A percentile compares a stretch with the other conserved stretches of the same genome.
Evolutionary conservation across 2,113 vertebrate species (phyloP).

Genomic region (Emydocephalus ijimae): DNA sequence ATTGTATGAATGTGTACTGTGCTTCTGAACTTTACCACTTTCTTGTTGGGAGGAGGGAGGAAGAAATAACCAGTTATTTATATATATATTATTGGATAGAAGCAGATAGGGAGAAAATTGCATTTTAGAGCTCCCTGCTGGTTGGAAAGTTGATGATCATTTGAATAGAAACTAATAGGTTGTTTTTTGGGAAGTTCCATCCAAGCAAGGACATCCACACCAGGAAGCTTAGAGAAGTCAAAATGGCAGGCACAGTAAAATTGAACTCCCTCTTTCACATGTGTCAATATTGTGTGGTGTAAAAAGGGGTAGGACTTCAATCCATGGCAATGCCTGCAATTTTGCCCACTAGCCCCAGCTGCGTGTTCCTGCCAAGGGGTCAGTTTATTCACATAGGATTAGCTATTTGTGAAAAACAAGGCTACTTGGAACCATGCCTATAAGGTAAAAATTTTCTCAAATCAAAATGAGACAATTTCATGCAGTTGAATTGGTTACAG

Average conservation of each 20-base stretch:
- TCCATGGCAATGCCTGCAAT: not conserved
- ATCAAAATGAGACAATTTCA: not conserved
- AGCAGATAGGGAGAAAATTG: not conserved
- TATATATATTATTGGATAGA: not conserved
- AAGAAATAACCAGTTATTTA: not conserved
- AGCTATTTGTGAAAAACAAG: not conserved
- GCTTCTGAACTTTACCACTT: not conserved
- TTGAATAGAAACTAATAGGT: not conserved
- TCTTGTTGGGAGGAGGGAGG: not conserved
- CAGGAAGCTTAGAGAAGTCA: not conserved
- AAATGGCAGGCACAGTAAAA: not conserved
- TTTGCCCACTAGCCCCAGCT: not conserved
- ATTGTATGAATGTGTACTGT: not conserved
- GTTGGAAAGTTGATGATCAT: not conserved
- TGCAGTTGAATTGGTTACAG: not conserved
- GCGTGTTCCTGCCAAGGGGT: not conserved
- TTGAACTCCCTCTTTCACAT: not conserved
- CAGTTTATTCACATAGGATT: not conserved
- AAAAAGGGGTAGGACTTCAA: not conserved
- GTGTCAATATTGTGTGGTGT: not conserved
- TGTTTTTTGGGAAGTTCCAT: not conserved
- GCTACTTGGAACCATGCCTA: not conserved
- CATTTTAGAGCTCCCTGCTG: not conserved
- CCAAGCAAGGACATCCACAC: not conserved
- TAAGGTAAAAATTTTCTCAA: not conserved